These are phyloP conservation scores for Pteruthius melanotis DNA, from an alignment of 2,113 vertebrate species.

Conservation along the genomic window DNA sequence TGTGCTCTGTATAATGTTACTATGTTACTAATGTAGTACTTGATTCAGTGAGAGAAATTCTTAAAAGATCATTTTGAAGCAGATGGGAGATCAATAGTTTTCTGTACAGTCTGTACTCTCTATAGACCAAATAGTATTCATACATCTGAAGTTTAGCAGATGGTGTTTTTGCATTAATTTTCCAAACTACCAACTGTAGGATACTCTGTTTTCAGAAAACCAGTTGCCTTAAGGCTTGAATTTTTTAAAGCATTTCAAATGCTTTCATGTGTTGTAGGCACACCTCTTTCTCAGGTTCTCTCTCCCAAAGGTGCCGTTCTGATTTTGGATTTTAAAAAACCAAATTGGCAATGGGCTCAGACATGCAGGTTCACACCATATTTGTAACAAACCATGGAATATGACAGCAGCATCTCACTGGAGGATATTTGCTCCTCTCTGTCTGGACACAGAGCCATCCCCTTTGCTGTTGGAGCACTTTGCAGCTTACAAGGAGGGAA, in stretches of 20 bases:
- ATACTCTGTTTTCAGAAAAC: slow-evolving; percentile 75
- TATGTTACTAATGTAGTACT: slow-evolving; percentile 35
- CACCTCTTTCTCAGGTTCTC: slow-evolving; percentile 53
- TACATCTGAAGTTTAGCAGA: slow-evolving; percentile 75
- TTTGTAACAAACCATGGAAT: background rate
- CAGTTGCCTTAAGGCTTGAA: slow-evolving; percentile 66
- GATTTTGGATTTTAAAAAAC: background rate
- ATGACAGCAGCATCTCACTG: background rate
- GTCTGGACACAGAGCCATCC: background rate
- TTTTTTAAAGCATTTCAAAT: slow-evolving; percentile 57
- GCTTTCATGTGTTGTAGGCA: slow-evolving; percentile 45
- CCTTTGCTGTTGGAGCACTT: background rate
- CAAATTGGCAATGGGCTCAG: background rate
- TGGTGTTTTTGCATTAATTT: slow-evolving; percentile 79
- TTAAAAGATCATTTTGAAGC: slow-evolving; percentile 43
- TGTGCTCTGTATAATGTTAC: background rate
- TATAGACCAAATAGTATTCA: slow-evolving; percentile 59
- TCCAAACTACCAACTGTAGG: slow-evolving; percentile 73
- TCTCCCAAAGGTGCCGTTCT: background rate
- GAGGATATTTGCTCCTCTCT: background rate
- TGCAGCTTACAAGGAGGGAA: background rate
- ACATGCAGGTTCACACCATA: fast-evolving
- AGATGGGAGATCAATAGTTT: slow-evolving; percentile 64
- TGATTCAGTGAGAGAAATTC: slow-evolving; percentile 46
- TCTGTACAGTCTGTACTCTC: slow-evolving; percentile 58